phyloP scores from a whole-genome alignment of 2,797 vertebrate species.

The Eulemur mongoz region DNA sequence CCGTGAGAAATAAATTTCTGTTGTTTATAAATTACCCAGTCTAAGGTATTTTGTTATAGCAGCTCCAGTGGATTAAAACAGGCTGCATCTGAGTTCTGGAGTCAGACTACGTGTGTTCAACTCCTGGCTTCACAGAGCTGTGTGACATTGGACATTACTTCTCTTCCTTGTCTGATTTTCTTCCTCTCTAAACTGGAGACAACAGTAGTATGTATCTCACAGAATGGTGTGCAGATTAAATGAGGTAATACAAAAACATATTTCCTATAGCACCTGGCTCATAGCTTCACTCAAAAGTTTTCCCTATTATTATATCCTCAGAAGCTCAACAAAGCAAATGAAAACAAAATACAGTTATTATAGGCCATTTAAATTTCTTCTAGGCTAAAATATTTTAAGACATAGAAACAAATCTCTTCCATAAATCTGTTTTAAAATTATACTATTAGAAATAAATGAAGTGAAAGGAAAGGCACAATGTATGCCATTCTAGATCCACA shows the following conservation, averaged over 20 bases:
- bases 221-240: neutral
- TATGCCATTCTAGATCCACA: neutral
- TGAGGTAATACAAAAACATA: constrained; percentile 21
- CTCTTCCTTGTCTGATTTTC: neutral
- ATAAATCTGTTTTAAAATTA: neutral
- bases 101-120: neutral
- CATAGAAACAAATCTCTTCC: neutral
- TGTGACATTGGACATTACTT: neutral
- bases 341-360: neutral
- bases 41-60: neutral
- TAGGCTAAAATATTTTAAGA: neutral
- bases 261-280: neutral
- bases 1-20: neutral
- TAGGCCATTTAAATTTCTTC: neutral
- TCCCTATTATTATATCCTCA: neutral
- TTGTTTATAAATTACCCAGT: neutral
- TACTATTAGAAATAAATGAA: neutral
- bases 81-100: neutral
- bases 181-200: constrained; percentile 5
- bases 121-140: neutral
- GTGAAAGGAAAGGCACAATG: neutral
- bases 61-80: neutral
- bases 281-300: neutral
- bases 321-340: neutral
- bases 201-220: neutral